These are phyloP conservation scores for Tragelaphus eurycerus DNA, from an alignment of 2,797 vertebrate species.

Conservation along the genomic window DNA sequence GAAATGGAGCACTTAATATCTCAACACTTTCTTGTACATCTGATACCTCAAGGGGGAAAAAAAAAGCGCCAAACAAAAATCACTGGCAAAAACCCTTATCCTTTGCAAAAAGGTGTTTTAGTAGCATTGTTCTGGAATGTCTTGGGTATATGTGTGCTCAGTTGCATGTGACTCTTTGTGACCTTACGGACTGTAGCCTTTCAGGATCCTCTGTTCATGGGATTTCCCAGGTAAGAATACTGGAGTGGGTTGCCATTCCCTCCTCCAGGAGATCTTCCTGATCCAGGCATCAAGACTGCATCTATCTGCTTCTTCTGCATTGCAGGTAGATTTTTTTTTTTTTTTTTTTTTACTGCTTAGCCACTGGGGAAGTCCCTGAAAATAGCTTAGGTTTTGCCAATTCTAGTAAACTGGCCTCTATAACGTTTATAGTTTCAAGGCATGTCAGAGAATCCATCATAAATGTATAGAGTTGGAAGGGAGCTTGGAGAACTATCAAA, in stretches of 20 bases:
- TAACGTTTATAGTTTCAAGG: background rate
- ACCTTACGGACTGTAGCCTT: background rate
- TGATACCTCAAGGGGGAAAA: background rate
- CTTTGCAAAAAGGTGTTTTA: background rate
- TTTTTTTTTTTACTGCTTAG: background rate
- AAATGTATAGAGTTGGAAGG: background rate
- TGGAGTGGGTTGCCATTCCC: background rate
- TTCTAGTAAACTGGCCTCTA: background rate
- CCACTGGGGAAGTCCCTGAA: background rate
- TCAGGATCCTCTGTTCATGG: background rate
- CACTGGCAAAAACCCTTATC: background rate
- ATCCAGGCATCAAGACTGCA: background rate
- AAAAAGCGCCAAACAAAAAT: background rate
- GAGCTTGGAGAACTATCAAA: background rate
- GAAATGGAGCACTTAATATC: background rate
- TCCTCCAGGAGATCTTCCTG: background rate
- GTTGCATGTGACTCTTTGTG: background rate
- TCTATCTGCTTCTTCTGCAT: background rate
- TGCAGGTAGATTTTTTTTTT: background rate
- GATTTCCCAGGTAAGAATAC: background rate
- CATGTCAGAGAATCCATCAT: background rate
- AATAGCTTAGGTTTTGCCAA: background rate
- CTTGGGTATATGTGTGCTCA: background rate
- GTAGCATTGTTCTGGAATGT: background rate
- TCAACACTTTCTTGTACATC: background rate